phyloP scores from a whole-genome alignment of 1,140 invertebrate genomes.

The Hydropsyche tenuis region DNA sequence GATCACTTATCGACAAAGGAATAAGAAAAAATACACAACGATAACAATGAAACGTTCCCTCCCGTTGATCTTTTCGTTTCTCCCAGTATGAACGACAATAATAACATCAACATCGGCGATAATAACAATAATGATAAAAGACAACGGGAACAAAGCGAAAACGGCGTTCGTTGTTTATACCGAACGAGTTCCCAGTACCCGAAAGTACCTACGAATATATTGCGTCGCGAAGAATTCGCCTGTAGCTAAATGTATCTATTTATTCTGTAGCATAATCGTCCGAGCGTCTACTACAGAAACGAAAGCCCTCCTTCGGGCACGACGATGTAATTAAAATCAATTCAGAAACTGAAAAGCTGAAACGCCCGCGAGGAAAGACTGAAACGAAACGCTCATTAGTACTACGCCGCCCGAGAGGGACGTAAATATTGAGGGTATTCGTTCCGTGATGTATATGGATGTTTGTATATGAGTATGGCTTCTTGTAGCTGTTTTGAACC shows the following conservation, averaged over 20 bases:
- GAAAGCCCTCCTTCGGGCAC: slow-evolving; percentile 4
- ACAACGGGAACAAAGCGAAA: neutral
- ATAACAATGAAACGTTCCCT: neutral
- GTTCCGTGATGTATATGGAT: neutral
- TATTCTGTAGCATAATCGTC: too few species aligned
- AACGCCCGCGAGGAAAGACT: neutral
- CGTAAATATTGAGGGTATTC: neutral
- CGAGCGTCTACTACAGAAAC: neutral
- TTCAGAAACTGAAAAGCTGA: slow-evolving; percentile 10
- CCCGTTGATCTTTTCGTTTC: neutral
- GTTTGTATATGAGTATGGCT: neutral
- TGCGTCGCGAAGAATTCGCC: neutral
- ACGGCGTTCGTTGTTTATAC: neutral
- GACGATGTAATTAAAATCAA: slow-evolving; percentile 25
- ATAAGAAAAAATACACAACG: neutral
- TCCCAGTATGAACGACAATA: neutral
- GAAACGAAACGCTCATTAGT: neutral
- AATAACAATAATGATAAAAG: neutral
- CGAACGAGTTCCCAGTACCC: neutral
- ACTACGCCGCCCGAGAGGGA: slow-evolving; percentile 1
- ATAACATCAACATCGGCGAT: neutral
- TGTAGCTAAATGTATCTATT: too few species aligned
- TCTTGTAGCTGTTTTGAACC: neutral
- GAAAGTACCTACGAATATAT: neutral
- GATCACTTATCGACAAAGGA: neutral